These are phyloP conservation scores for Atrichornis clamosus DNA, from an alignment of 2,113 vertebrate genomes.

Conservation along the genomic window DNA sequence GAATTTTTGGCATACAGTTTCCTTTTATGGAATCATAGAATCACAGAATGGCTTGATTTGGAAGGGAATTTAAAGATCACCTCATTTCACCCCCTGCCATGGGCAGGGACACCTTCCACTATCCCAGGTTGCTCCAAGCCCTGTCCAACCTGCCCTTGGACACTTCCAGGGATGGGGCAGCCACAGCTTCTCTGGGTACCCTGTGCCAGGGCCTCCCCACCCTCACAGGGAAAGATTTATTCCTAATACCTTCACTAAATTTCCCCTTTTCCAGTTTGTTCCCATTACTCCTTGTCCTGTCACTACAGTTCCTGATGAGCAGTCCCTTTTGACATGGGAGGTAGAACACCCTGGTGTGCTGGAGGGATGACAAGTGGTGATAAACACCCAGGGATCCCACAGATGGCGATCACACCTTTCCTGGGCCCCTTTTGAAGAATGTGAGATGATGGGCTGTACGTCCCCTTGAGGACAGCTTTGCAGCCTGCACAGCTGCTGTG, in stretches of 20 bases:
- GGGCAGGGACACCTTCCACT: neutral
- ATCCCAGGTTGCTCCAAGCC: fast-evolving
- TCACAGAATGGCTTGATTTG: neutral
- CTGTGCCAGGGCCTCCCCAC: fast-evolving
- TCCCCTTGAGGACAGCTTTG: neutral
- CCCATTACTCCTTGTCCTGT: neutral
- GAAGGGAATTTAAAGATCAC: neutral
- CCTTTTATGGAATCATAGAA: neutral
- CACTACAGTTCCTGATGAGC: neutral
- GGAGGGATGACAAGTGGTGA: neutral
- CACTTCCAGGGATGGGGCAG: neutral
- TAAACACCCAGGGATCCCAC: fast-evolving
- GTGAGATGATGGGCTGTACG: neutral
- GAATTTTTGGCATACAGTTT: neutral
- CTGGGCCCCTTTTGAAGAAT: neutral
- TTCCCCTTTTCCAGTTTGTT: neutral
- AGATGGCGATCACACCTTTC: fast-evolving
- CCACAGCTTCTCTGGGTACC: neutral
- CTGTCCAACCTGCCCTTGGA: fast-evolving
- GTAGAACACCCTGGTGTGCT: neutral
- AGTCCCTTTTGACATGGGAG: neutral
- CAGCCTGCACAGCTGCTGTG: neutral
- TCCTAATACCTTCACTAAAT: too few relatives aligned
- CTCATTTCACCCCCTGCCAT: fast-evolving
- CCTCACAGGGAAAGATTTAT: neutral